Base-by-base conservation (phyloP, 37 sponge, comb jelly and placozoan species). In the Crambe crambe region DNA sequence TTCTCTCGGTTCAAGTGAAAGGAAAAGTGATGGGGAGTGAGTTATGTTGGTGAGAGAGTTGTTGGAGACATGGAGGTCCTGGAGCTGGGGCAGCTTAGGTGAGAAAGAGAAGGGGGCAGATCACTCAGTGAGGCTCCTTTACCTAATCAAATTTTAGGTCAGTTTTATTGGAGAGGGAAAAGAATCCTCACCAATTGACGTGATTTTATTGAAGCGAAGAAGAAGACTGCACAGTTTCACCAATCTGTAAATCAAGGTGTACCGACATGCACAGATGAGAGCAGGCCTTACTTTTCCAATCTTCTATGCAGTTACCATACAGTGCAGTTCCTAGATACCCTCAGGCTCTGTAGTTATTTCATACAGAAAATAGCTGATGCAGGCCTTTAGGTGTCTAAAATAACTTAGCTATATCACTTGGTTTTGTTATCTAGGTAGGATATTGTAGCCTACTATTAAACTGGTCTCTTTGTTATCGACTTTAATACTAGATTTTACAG, bases 301-400 rank as follows among this genome's bases (percentile, higher is more conserved):
- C 86, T n/a, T 72, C 79, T 5, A 85, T 71, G 6, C 31, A 3
- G 41, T 85, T 85, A 20, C 79, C 71, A 78, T 85, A 85, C 0
- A 85, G 86, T 47, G 77, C 78, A 31, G 9, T 68, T 68, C 76
- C 23, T 38, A 32, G n/a, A 37, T 77, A 22, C 29, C 17, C 40
- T 84, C 77, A 37, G 77, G 58, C 47, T 71, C 72, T 57, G 65
- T 59, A n/a, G 77, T 77, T 76, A 17, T n/a, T n/a, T n/a, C n/a
- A n/a, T n/a, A n/a, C n/a, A n/a, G n/a, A n/a, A n/a, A n/a, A n/a
- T n/a, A n/a, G n/a, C n/a, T n/a, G n/a, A n/a, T n/a, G n/a, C n/a
- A n/a, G n/a, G n/a, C n/a, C n/a, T n/a, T n/a, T n/a, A n/a, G n/a
- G n/a, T n/a, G n/a, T n/a, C n/a, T n/a, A n/a, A n/a, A n/a, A n/a